Conservation (phyloP, 2,113 vertebrate species). For the Recurvirostra avosetta region DNA sequence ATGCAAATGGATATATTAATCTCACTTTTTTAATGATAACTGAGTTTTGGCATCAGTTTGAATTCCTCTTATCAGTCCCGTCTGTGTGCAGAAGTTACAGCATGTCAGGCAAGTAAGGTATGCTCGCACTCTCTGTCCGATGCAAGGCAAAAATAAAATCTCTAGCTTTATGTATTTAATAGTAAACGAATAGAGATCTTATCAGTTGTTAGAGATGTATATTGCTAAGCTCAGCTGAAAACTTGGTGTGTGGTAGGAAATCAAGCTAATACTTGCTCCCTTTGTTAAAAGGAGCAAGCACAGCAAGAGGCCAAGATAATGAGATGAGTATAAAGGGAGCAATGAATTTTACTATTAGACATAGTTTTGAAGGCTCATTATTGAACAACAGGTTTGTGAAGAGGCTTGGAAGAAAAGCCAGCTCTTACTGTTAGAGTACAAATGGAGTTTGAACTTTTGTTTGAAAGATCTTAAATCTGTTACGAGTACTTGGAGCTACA, state of each 20-base stretch:
- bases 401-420: not conserved
- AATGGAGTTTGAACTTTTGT: not conserved
- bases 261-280: conserved; percentile 29
- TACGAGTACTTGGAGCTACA: not conserved
- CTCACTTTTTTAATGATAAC: not conserved
- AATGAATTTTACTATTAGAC: conserved; percentile 23
- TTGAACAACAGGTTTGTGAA: conserved; percentile 26
- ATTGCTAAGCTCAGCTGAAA: conserved; percentile 29
- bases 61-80: not conserved
- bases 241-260: not conserved
- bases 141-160: not conserved
- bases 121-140: not conserved
- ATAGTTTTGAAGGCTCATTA: conserved; percentile 39
- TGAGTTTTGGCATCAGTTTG: not conserved
- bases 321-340: conserved; percentile 33
- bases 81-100: not conserved
- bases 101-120: not conserved
- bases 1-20: not conserved
- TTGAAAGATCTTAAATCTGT: not conserved
- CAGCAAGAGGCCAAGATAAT: conserved; percentile 30
- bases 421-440: not conserved
- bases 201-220: not conserved
- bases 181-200: conserved; percentile 8
- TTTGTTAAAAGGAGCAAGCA: conserved; percentile 7
- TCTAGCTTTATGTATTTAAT: conserved; percentile 2